Evolutionary conservation across 2,113 vertebrate species (phyloP), one percentile per base, ranked within the genome.

Genomic region (Psittacula cyanocephala): DNA sequence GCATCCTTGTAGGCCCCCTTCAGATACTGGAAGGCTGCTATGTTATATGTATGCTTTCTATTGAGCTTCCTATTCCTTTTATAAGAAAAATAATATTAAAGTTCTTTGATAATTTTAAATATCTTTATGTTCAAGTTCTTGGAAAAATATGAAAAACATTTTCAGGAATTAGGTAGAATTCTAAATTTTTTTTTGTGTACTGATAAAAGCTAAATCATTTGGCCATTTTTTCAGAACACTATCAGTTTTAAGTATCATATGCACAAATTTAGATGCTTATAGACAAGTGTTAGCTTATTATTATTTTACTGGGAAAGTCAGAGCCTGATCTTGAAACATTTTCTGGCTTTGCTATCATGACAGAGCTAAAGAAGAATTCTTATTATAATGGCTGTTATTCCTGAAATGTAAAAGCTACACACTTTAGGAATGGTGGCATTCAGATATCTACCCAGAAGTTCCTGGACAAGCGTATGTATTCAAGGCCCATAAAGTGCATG

Each of bases 401-500:
- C 33, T 76, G 41, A 76, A 82, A 50, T 6, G 2, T 55, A 68
- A 79, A 83, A 77, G 23, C 27, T 64, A 23, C 4, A 28, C 2
- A 8, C 24, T 79, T 59, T 24, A 28, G 84, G 87, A 85, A 62
- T 33, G 0, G 7, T 44, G 41, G 3, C 22, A 52, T 55, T 6
- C 18, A 35, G 8, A 12, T 28, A 74, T 18, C 27, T 52, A 47
- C 3, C 4, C 4, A 33, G 33, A 33, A 62, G 14, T 39, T 81
- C 11, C 59, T 53, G 41, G 57, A 25, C 23, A 89, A 69, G 23
- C 46, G 4, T 11, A 17, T 19, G 16, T 20, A 60, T 19, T 52
- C 33, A 64, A 65, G 27, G 10, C 2, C 17, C 23, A 24, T 8
- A 68, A 68, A 17, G 2, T 29, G 9, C 1, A 2, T 29, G 1